Percentiles rank a stretch among this genome's conserved stretches.
phyloP scores from a whole-genome alignment of 2,113 vertebrate species.

The Platichthys flesus region DNA sequence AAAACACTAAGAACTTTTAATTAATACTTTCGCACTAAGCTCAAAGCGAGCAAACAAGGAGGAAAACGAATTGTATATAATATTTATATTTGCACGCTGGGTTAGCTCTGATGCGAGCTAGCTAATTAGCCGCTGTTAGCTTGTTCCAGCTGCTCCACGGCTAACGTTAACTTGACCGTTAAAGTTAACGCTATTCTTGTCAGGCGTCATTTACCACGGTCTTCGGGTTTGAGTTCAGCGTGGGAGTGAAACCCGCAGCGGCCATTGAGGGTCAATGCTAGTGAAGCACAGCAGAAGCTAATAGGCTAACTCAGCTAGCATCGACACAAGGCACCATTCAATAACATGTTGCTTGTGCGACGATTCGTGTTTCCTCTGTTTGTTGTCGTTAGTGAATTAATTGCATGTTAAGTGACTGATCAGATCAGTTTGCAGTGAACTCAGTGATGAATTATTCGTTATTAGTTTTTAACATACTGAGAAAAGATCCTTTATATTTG shows the following conservation, averaged over 20 bases:
- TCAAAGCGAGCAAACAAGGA: neutral
- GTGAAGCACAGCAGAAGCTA: neutral
- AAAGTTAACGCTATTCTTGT: neutral
- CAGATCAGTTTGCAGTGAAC: too few relatives aligned
- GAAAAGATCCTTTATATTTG: too few relatives aligned
- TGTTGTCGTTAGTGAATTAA: neutral
- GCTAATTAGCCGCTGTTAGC: conserved; percentile 38
- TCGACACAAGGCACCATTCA: neutral
- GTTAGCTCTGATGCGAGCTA: conserved; percentile 1
- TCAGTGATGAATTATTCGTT: too few relatives aligned
- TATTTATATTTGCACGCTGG: neutral
- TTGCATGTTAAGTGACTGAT: too few relatives aligned
- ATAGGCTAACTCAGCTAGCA: neutral
- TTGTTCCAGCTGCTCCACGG: neutral
- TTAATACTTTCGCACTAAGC: neutral
- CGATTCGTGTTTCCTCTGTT: neutral
- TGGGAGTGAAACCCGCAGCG: too few relatives aligned
- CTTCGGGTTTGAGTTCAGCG: accelerated
- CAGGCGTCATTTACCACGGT: accelerated
- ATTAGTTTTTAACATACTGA: too few relatives aligned
- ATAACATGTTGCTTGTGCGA: neutral
- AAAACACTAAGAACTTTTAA: neutral
- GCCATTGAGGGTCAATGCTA: neutral
- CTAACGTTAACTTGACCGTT: neutral
- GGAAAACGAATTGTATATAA: too few relatives aligned